Evolutionary conservation across 2,113 vertebrate species (phyloP).

Genomic region (Paracyprichromis sp.): DNA sequence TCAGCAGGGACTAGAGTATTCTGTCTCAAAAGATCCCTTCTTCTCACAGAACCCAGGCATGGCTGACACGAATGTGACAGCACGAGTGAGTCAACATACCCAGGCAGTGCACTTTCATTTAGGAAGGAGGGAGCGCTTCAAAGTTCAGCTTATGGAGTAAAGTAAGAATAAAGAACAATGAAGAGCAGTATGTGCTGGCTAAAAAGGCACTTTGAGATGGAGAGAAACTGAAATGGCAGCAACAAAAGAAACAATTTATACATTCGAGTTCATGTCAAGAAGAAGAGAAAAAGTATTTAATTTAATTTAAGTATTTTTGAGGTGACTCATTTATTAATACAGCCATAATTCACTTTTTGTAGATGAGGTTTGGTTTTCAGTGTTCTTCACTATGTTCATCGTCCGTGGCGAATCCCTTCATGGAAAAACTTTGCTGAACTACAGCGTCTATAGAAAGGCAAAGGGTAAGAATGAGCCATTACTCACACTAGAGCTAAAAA

Average conservation of each 20-base stretch:
- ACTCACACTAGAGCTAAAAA: neutral
- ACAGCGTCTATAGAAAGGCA: neutral
- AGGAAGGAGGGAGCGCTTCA: slow-evolving; percentile 19
- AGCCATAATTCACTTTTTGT: neutral
- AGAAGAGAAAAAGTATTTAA: neutral
- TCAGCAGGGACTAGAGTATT: slow-evolving; percentile 25
- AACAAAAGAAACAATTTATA: neutral
- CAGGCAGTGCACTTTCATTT: slow-evolving; percentile 18
- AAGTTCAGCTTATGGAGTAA: neutral
- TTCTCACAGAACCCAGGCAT: neutral
- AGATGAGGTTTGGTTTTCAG: neutral
- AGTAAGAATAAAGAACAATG: neutral
- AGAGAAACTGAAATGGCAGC: neutral
- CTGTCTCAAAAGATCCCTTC: slow-evolving; percentile 6
- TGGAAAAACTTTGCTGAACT: neutral
- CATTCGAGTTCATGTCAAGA: neutral
- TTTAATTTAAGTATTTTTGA: neutral
- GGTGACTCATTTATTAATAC: neutral
- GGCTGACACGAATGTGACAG: slow-evolving; percentile 3
- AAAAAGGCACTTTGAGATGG: neutral
- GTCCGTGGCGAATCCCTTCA: neutral
- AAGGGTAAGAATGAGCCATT: neutral
- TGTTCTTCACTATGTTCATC: neutral
- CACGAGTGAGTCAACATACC: slow-evolving; percentile 12
- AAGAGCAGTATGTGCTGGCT: neutral